Evolutionary conservation across 1,140 invertebrate genomes (phyloP), one percentile per base, ranked within the genome.

Genomic region (Parasteatoda tepidariorum): DNA sequence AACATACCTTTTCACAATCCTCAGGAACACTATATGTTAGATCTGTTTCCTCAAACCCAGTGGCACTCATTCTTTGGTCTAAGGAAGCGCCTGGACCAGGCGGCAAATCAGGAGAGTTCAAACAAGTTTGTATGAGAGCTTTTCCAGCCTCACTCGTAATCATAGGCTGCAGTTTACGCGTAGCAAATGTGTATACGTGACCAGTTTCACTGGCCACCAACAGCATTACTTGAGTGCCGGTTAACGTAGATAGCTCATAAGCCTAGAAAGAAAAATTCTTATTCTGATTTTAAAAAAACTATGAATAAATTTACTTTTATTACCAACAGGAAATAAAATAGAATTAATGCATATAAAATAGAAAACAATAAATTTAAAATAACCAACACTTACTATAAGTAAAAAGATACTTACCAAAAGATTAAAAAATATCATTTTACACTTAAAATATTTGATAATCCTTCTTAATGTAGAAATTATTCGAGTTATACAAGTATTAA

Each of bases 131-230:
- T 87, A 99, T 99, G 64, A 99, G 92, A 62, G 96, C 94, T 90
- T 99, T 99, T 64, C 98, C 98, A 76, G 97, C 96, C 88, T 99
- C 98, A 86, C 96, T 98, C 18, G 97, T 98, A 88, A 99, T 99
- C 97, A 99, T 99, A 67, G 98, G 98, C 89, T 99, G 97, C 57
- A 99, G 91, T 90, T 99, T 99, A 75, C 97, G 92, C 64, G 98
- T 99, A 38, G 98, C 98, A 91, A 99, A 99, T 66, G 98, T 99
- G 91, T 99, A 99, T 86, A 99, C 98, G 91, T 99, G 98, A 4
- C 98, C 97, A 15, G 96, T 98, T 89, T 98, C 97, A 41, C 95
- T 97, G 34, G 96, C 97, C 75, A 98, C 97, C 87, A 98, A 90
- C 74, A 98, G 90, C 96, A 98, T 98, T 88, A 99, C 98, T 91